A percentile compares a stretch with the other conserved stretches of the same genome.
Evolutionary conservation across 2,888 invertebrate species (phyloP).

Genomic region (Dryadula phaetusa): DNA sequence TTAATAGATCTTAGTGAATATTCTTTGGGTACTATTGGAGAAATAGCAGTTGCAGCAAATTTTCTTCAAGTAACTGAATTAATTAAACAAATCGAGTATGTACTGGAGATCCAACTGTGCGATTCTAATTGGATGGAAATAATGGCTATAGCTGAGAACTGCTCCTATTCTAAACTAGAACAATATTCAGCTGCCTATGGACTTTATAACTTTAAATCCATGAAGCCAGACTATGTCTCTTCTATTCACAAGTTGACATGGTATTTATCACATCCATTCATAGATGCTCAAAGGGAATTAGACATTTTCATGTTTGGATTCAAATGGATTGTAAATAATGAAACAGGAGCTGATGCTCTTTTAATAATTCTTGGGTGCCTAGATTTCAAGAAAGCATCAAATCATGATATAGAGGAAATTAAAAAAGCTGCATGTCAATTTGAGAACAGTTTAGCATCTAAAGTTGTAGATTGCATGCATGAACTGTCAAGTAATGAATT

Average conservation of each 20-base stretch:
- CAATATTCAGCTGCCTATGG: conserved; percentile 61
- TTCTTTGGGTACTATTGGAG: conserved; percentile 56
- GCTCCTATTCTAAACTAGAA: conserved; percentile 60
- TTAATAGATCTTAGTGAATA: conserved; percentile 66
- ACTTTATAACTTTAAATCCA: conserved; percentile 63
- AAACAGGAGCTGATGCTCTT: conserved; percentile 64
- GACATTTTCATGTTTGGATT: conserved; percentile 71
- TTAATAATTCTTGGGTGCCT: conserved; percentile 68
- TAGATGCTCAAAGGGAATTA: conserved; percentile 62
- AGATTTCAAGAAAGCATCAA: conserved; percentile 59
- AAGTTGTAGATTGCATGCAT: conserved; percentile 62
- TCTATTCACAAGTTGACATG: conserved; percentile 65
- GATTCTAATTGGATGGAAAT: conserved; percentile 66
- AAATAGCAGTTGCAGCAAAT: conserved; percentile 67
- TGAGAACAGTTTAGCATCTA: conserved; percentile 59
- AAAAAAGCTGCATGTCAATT: conserved; percentile 52
- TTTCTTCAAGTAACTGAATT: conserved; percentile 74
- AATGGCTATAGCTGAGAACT: conserved; percentile 65
- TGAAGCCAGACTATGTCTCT: conserved; percentile 63
- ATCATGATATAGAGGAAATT: conserved; percentile 58
- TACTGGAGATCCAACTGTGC: conserved; percentile 60
- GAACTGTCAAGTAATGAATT: conserved; percentile 50
- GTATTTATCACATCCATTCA: conserved; percentile 74
- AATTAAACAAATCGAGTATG: conserved; percentile 68
- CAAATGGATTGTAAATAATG: conserved; percentile 61